Evolutionary conservation across 1,140 invertebrate species (phyloP).

Genomic region (Drosophila grimshawi): DNA sequence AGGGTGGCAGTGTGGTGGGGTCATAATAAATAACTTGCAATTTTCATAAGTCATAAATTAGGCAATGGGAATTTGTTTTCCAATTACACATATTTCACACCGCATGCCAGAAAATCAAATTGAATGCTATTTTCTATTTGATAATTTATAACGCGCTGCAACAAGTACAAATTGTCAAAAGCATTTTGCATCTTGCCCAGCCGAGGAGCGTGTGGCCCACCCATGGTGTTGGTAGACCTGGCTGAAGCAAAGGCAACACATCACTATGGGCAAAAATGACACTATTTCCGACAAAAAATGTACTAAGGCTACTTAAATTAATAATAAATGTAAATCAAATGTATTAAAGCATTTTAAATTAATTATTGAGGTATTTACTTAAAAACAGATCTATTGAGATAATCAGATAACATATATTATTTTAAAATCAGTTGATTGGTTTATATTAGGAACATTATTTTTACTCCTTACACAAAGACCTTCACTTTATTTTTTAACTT

Average conservation of each 20-base stretch:
- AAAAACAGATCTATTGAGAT: too few species aligned
- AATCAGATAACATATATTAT: too few species aligned
- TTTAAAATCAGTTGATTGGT: too few species aligned
- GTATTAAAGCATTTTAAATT: too few species aligned
- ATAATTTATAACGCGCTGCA: slow-evolving; percentile 78
- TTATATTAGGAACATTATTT: too few species aligned
- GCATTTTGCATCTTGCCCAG: slow-evolving; percentile 64
- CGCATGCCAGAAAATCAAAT: slow-evolving; percentile 70
- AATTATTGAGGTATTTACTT: too few species aligned
- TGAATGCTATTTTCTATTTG: slow-evolving; percentile 77
- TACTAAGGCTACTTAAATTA: background rate
- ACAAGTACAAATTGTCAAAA: slow-evolving; percentile 83
- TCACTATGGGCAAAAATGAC: background rate
- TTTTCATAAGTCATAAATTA: slow-evolving; percentile 76
- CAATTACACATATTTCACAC: slow-evolving; percentile 83
- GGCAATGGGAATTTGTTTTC: slow-evolving; percentile 79
- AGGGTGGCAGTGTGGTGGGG: slow-evolving; percentile 20
- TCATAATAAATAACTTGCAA: slow-evolving; percentile 65
- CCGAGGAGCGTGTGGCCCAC: slow-evolving; percentile 45
- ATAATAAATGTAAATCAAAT: too few species aligned
- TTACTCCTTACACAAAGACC: too few species aligned
- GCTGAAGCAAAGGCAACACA: background rate
- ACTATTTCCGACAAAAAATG: background rate
- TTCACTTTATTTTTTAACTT: too few species aligned
- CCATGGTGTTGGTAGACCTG: slow-evolving; percentile 44